These are phyloP conservation scores for Tetrapedia diversipes DNA, from an alignment of 2,888 invertebrate genomes.

Conservation along the genomic window DNA sequence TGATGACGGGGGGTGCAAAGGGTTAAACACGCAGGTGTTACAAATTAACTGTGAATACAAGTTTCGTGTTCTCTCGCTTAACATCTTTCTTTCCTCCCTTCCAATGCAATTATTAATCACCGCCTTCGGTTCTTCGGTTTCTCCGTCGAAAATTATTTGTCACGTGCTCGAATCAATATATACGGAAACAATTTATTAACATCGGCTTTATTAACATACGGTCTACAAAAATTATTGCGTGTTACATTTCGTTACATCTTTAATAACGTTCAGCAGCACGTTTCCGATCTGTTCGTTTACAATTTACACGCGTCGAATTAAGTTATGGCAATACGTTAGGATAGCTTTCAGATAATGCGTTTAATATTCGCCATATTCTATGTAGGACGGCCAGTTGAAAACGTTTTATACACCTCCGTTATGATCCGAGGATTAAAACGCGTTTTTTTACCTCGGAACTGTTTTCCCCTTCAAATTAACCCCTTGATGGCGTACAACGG, in stretches of 20 bases:
- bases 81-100: neutral
- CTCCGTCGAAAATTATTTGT: slow-evolving; percentile 21
- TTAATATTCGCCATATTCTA: slow-evolving; percentile 67
- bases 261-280: slow-evolving; percentile 36
- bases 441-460: slow-evolving; percentile 40
- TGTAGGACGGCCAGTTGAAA: slow-evolving; percentile 74
- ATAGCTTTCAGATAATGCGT: slow-evolving; percentile 56
- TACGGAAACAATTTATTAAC: slow-evolving; percentile 45
- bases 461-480: too few species aligned
- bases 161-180: slow-evolving; percentile 31
- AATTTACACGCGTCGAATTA: slow-evolving; percentile 54
- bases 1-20: too few species aligned
- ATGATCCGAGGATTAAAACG: slow-evolving; percentile 46
- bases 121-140: slow-evolving; percentile 13
- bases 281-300: slow-evolving; percentile 43
- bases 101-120: slow-evolving; percentile 12
- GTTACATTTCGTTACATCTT: slow-evolving; percentile 50
- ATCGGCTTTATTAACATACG: slow-evolving; percentile 57
- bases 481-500: too few species aligned
- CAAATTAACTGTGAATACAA: slow-evolving; percentile 29
- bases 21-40: slow-evolving; percentile 33
- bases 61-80: neutral
- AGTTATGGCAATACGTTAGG: slow-evolving; percentile 48
- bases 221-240: slow-evolving; percentile 56
- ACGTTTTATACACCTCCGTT: slow-evolving; percentile 64